Evolutionary conservation across 1,140 invertebrate species (phyloP), one percentile per base, ranked within the genome.

Genomic region (Brachionus koreanus): DNA sequence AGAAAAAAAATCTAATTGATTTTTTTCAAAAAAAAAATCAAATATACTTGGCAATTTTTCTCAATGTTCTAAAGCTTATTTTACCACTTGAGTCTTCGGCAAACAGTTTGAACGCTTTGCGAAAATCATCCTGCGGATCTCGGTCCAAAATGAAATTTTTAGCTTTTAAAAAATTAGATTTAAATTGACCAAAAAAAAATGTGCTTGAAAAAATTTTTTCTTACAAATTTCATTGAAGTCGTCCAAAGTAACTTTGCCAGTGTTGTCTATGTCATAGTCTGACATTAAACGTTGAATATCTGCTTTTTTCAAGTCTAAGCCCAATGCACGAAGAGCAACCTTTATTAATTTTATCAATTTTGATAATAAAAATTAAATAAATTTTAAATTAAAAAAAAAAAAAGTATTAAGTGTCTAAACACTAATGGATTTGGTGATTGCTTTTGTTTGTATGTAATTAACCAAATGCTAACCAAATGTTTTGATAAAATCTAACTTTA

Each of bases 141-240:
- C 88, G 84, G 42, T 88, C 87, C 35, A 88, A 74, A 86, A 88
- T 88, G 86, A 88, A 87, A 67, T 88, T 87, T 83, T 87, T 88
- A 85, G 88, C 88, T 89, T 82, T 25, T 82, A 79, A 69, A 37
- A 39, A n/a, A n/a, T n/a, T n/a, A n/a, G n/a, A n/a, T n/a, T n/a
- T n/a, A n/a, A n/a, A n/a, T n/a, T n/a, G n/a, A n/a, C n/a, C n/a
- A n/a, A n/a, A n/a, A n/a, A n/a, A n/a, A n/a, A n/a, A n/a, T n/a
- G n/a, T n/a, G n/a, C n/a, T n/a, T n/a, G n/a, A n/a, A n/a, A n/a
- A 63, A 81, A 61, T 33, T 33, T 13, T 35, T 46, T 86, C 87
- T 87, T 85, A 89, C 88, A 86, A 83, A 88, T 86, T 87, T 89
- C 87, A 85, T 88, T 88, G 83, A 89, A 89, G 83, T 88, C 87